Conservation (phyloP, 2,888 invertebrate genomes). For the Machimus rusticus region DNA sequence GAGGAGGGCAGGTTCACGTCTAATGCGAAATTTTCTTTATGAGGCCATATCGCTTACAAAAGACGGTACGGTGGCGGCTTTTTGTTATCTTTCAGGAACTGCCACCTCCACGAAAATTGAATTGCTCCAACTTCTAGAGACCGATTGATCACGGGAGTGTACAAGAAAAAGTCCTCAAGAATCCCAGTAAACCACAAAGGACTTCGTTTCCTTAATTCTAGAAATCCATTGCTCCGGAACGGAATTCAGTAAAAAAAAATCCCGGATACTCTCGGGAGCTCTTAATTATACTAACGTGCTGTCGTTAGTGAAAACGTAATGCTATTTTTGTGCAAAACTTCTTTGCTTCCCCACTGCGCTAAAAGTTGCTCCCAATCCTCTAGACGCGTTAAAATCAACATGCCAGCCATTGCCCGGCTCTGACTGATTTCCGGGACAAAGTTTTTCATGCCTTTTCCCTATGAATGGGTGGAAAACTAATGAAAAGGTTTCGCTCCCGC, state of each 20-base stretch:
- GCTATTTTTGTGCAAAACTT: constrained; percentile 4
- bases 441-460: constrained; percentile 11
- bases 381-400: constrained; percentile 21
- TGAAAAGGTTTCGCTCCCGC: constrained; percentile 17
- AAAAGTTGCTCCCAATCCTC: not conserved
- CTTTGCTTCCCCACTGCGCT: not conserved
- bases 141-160: not conserved
- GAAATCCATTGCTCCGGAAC: not conserved
- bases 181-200: not conserved
- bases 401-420: constrained; percentile 2
- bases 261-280: not conserved
- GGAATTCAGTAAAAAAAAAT: not conserved
- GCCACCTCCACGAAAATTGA: not conserved
- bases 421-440: constrained; percentile 24
- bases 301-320: not conserved
- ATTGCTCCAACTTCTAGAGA: not conserved
- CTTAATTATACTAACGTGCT: not conserved
- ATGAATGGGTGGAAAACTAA: constrained; percentile 10
- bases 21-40: not conserved
- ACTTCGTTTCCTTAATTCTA: not conserved
- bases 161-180: not conserved
- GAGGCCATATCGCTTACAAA: not conserved
- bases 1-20: not conserved
- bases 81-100: not conserved
- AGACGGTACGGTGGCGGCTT: not conserved